Conservation (phyloP, 64 coral and sea anemone genomes). For the Pocillopora verrucosa region DNA sequence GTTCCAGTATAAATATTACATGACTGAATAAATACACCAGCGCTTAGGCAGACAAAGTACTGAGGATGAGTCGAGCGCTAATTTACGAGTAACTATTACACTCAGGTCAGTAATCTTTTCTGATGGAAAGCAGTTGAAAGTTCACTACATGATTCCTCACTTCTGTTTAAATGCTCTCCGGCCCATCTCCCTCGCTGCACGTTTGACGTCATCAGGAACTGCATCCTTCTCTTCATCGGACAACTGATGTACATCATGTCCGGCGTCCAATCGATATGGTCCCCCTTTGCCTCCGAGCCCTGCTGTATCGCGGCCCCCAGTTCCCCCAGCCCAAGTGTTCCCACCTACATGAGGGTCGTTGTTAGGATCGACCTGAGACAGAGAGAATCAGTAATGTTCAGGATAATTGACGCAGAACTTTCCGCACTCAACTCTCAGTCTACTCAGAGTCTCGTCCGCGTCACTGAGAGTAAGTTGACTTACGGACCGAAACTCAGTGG, state of each 20-base stretch:
- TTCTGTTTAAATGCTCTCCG: constrained; percentile 88
- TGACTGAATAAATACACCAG: too few relatives aligned
- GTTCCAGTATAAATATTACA: too few relatives aligned
- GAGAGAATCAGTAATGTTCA: background rate
- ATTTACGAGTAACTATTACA: too few relatives aligned
- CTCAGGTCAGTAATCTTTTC: background rate
- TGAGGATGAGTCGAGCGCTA: too few relatives aligned
- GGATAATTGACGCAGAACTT: too few relatives aligned
- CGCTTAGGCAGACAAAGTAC: too few relatives aligned
- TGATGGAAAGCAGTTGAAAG: background rate
- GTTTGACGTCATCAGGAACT: constrained; percentile 91
- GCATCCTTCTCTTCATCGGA: constrained; percentile 92
- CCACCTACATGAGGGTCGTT: constrained; percentile 91
- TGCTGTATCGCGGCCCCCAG: constrained; percentile 96
- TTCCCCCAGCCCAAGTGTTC: constrained; percentile 97
- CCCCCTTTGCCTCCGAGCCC: constrained; percentile 98
- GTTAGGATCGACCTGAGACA: constrained; percentile 72
- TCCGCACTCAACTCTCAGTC: too few relatives aligned
- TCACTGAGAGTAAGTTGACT: background rate
- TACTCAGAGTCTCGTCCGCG: background rate
- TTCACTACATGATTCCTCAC: constrained; percentile 5
- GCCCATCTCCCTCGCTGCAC: constrained; percentile 90
- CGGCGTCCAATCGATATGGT: constrained; percentile 93
- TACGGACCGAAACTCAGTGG: too few relatives aligned
- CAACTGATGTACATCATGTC: constrained; percentile 93